Conservation (phyloP, 2,888 invertebrate genomes). For the Spodoptera picta region DNA sequence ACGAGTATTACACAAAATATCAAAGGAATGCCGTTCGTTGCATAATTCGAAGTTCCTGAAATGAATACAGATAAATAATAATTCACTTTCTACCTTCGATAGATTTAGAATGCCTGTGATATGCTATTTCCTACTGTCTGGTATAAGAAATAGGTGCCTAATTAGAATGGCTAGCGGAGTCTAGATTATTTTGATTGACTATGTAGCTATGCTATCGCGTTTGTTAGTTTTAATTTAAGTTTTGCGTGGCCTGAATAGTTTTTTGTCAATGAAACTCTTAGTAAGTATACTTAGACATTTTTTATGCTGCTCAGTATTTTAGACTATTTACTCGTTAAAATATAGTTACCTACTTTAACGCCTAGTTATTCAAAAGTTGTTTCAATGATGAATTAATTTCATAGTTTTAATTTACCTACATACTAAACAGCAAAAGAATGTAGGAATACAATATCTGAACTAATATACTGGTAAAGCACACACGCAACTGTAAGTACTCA, state of each 20-base stretch:
- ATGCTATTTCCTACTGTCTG: constrained; percentile 27
- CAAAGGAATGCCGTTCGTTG: too few species aligned
- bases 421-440: too few species aligned
- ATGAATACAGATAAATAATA: not conserved
- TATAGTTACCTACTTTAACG: too few species aligned
- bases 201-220: constrained; percentile 13
- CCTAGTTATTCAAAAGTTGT: too few species aligned
- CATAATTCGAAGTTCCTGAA: too few species aligned
- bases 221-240: constrained; percentile 7
- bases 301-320: too few species aligned
- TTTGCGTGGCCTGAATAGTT: not conserved
- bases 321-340: too few species aligned
- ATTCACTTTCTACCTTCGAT: constrained; percentile 30
- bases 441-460: not conserved
- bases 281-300: not conserved
- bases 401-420: too few species aligned
- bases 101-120: constrained; percentile 18
- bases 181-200: constrained; percentile 44
- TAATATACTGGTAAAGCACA: too few species aligned
- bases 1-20: not conserved
- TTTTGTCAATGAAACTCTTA: not conserved
- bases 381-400: too few species aligned
- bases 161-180: constrained; percentile 38
- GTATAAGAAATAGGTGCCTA: constrained; percentile 11
- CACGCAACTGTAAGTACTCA: not conserved